Base-by-base conservation (phyloP, 2,888 invertebrate genomes). In the Drosophila nr. perissopoda region DNA sequence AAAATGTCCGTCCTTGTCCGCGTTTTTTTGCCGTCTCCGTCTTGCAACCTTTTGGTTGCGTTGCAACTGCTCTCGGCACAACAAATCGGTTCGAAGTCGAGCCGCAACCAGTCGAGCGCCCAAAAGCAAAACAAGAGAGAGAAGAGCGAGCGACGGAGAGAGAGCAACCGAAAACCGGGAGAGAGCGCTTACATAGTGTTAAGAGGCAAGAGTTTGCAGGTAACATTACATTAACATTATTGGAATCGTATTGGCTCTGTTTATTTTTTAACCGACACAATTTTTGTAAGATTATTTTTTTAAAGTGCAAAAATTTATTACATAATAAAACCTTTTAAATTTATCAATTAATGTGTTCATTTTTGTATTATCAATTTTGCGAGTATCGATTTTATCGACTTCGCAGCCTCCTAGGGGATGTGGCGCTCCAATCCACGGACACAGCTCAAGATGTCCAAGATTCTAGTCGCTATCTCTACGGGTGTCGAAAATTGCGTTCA, bases 81-180 rank as follows among this genome's bases (percentile, higher is more conserved):
- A 78, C 91, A 78, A 87, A 76, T 83, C 89, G 82, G 76, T 83
- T 90, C 89, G 90, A 91, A 70, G 61, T 75, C 69, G 78, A 58
- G 76, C 79, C 67, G 63, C 73, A 76, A 71, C 73, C 67, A 78
- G 57, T 42, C 64, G 67, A 77, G 68, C 73, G 63, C 69, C 64
- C 60, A 76, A 75, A 56, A 29, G 63, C 40, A 56, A 69, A 57
- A 62, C 21, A 38, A 57, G 69, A 63, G 31, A 52, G 56, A 27
- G 29, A 36, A 36, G 34, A 62, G 31, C 34, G 45, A 6, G 52
- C 25, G 29, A 34, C 16, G n/a, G 40, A 8, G 40, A 21, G 40
- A 8, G 40, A 21, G 49, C 64, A 40, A 27, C 31, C 34, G 36
- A 45, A 58, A 63, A 48, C 36, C 48, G 52, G 33, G 79, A 78